Conservation (phyloP, 1,140 invertebrate species). For the Meloidogyne hapla region DNA sequence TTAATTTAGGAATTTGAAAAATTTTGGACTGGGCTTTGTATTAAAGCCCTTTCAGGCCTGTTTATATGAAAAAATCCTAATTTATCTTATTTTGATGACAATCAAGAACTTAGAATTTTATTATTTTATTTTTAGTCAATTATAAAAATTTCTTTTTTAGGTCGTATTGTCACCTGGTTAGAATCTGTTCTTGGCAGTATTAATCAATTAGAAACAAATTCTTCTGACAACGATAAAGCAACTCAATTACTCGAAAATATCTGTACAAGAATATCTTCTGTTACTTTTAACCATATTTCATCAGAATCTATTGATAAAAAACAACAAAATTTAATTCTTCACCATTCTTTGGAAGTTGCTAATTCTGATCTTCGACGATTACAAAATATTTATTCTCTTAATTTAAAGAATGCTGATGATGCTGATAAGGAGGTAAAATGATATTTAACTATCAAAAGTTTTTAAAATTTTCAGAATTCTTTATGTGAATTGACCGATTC, state of each 20-base stretch:
- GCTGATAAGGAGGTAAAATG: neutral
- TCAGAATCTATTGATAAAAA: conserved; percentile 5
- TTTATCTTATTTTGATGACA: too few relatives aligned
- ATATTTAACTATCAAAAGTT: conserved; percentile 12
- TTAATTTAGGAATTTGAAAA: too few relatives aligned
- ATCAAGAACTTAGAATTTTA: too few relatives aligned
- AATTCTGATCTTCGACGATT: conserved; percentile 26
- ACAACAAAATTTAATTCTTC: conserved; percentile 26
- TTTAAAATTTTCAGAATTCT: conserved; percentile 33
- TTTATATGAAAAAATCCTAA: too few relatives aligned
- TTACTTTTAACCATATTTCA: neutral
- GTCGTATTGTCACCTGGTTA: conserved; percentile 13
- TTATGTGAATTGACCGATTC: conserved; percentile 27
- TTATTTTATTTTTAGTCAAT: too few relatives aligned
- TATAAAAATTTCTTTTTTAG: neutral
- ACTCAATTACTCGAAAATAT: conserved; percentile 5
- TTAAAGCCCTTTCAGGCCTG: too few relatives aligned
- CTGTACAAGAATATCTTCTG: conserved; percentile 4
- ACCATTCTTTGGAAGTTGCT: conserved; percentile 29
- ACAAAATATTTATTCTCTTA: conserved; percentile 17
- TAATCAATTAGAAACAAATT: neutral
- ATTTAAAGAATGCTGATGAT: neutral
- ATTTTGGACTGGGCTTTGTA: too few relatives aligned
- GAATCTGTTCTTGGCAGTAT: conserved; percentile 9
- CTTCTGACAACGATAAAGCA: neutral